Conservation (phyloP, 2,113 vertebrate genomes). For the Nothoprocta perdicaria region DNA sequence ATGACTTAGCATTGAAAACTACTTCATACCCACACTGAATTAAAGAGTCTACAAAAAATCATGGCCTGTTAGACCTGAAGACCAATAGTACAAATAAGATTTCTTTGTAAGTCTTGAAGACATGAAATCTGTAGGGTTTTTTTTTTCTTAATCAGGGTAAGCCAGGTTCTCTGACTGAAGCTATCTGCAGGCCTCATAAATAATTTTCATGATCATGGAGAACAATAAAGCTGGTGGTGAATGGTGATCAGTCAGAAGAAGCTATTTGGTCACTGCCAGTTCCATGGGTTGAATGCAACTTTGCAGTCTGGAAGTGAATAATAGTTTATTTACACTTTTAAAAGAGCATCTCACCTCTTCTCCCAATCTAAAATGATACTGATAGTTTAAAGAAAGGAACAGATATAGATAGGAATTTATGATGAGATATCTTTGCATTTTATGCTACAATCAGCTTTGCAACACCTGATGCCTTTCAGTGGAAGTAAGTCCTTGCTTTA, state of each 20-base stretch:
- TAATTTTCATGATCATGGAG: not conserved
- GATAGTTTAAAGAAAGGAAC: not conserved
- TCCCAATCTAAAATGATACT: not conserved
- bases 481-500: not conserved
- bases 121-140: not conserved
- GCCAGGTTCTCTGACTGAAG: not conserved
- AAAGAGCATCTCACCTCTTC: not conserved
- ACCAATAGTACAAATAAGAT: not conserved
- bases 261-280: not conserved
- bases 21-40: not conserved
- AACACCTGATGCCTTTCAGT: not conserved
- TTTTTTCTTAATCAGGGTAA: not conserved
- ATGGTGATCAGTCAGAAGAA: not conserved
- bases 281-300: not conserved
- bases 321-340: not conserved
- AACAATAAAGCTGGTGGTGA: not conserved
- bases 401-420: not conserved
- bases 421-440: not conserved
- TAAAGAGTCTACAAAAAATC: not conserved
- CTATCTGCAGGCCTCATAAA: not conserved
- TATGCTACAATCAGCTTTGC: not conserved
- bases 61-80: not conserved
- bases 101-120: not conserved
- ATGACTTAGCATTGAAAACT: not conserved
- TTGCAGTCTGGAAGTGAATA: not conserved